These are phyloP conservation scores for Cecidostiba fungosa DNA, from an alignment of 2,888 invertebrate species.

Conservation along the genomic window DNA sequence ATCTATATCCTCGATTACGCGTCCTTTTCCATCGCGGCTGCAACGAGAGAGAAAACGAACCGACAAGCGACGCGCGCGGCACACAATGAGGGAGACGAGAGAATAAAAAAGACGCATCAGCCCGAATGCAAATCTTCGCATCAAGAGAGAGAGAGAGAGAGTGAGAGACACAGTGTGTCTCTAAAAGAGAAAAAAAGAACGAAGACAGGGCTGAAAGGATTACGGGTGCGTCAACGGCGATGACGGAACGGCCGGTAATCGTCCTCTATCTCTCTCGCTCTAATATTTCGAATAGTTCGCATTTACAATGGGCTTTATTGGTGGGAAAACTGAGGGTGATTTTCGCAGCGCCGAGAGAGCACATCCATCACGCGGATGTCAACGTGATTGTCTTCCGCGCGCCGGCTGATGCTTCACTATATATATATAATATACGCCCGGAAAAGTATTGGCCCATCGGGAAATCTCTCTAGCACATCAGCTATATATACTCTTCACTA, in stretches of 20 bases:
- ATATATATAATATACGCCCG: too few relatives aligned
- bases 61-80: conserved; percentile 9
- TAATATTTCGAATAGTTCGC: conserved; percentile 80
- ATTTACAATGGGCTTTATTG: conserved; percentile 80
- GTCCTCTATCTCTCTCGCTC: conserved; percentile 68
- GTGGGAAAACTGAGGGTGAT: conserved; percentile 75
- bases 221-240: conserved; percentile 78
- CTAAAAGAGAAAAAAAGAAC: background rate
- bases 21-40: background rate
- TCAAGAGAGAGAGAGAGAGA: background rate
- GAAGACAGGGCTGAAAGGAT: conserved; percentile 73
- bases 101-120: conserved; percentile 16
- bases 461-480: background rate
- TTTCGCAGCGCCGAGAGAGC: conserved; percentile 71
- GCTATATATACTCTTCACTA: background rate
- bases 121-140: conserved; percentile 57
- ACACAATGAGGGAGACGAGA: conserved; percentile 42
- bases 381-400: conserved; percentile 79
- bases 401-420: conserved; percentile 69
- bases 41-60: conserved; percentile 19
- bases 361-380: conserved; percentile 80
- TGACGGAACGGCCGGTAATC: conserved; percentile 80
- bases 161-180: conserved; percentile 16
- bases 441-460: conserved; percentile 45
- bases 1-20: conserved; percentile 59